phyloP scores from a whole-genome alignment of 2,797 vertebrate species.

The Eulemur rubriventer region DNA sequence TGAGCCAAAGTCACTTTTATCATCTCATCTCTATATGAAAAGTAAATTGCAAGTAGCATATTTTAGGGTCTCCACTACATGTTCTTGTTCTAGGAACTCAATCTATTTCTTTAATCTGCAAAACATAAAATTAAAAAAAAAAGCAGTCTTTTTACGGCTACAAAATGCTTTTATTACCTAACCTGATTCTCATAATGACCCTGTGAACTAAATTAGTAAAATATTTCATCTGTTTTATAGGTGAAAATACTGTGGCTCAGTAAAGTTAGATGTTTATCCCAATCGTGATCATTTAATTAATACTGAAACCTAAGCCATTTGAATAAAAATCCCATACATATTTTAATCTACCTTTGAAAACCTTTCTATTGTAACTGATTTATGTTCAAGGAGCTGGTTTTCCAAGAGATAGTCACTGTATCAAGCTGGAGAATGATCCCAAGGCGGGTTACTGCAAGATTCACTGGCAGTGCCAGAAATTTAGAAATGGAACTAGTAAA shows the following conservation, averaged over 20 bases:
- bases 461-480: background rate
- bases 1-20: background rate
- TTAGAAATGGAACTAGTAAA: background rate
- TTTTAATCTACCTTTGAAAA: conserved; percentile 8
- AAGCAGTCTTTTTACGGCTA: background rate
- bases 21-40: background rate
- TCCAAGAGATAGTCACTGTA: background rate
- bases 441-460: background rate
- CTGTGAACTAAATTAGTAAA: background rate
- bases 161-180: background rate
- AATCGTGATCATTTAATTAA: background rate
- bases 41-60: background rate
- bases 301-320: background rate
- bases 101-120: background rate
- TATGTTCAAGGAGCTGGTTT: conserved; percentile 30
- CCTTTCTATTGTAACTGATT: background rate
- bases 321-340: background rate
- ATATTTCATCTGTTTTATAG: background rate
- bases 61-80: background rate
- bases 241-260: background rate
- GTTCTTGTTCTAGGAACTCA: background rate
- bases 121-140: background rate
- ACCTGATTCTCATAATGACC: background rate
- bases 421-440: background rate
- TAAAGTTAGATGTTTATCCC: background rate